phyloP scores from a whole-genome alignment of 2,113 vertebrate genomes.

The Ochotona curzoniae region DNA sequence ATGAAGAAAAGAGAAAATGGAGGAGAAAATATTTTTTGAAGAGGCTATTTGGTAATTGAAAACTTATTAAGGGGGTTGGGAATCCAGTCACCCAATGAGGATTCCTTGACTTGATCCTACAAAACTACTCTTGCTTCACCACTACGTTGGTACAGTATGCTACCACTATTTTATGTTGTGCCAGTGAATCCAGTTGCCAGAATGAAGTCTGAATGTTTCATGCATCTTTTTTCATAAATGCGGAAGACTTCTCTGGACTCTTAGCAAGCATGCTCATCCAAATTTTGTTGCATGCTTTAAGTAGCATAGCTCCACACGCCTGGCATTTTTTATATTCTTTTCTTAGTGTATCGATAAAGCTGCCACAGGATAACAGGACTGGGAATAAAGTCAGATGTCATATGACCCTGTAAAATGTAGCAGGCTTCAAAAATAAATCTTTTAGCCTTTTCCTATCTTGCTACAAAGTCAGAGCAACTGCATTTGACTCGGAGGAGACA shows the following conservation, averaged over 20 bases:
- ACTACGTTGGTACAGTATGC: slow-evolving; percentile 75
- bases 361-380: slow-evolving; percentile 55
- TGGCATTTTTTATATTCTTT: slow-evolving; percentile 62
- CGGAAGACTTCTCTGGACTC: slow-evolving; percentile 77
- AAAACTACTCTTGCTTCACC: slow-evolving; percentile 75
- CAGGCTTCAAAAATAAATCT: slow-evolving; percentile 69
- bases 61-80: slow-evolving; percentile 29
- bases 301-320: slow-evolving; percentile 72
- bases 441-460: slow-evolving; percentile 58
- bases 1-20: slow-evolving; percentile 74
- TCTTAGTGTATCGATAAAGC: slow-evolving; percentile 46
- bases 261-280: slow-evolving; percentile 80
- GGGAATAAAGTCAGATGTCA: slow-evolving; percentile 60
- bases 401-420: slow-evolving; percentile 63
- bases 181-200: slow-evolving; percentile 86
- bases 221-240: slow-evolving; percentile 71
- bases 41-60: slow-evolving; percentile 72
- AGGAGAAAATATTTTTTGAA: slow-evolving; percentile 77
- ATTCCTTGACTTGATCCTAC: slow-evolving; percentile 76
- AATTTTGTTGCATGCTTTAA: slow-evolving; percentile 76
- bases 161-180: slow-evolving; percentile 81
- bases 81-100: slow-evolving; percentile 63
- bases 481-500: slow-evolving; percentile 48
- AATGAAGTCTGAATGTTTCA: slow-evolving; percentile 80
- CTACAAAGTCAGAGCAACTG: slow-evolving; percentile 51